Conservation (phyloP, 2,888 invertebrate genomes). For the Linnaemya tessellans region DNA sequence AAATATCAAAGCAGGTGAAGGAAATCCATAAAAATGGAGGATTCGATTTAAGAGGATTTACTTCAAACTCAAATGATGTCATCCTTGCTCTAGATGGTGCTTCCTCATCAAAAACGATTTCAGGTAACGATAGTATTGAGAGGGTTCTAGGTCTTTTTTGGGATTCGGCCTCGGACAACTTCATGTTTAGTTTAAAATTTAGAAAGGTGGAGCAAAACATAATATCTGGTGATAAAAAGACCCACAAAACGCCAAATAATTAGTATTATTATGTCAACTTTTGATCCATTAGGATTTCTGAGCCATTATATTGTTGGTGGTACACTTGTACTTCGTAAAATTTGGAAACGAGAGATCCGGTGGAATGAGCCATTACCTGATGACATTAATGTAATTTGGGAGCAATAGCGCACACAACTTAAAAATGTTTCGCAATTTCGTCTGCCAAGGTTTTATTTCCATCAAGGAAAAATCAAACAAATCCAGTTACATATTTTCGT, state of each 20-base stretch:
- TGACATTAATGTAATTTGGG: constrained; percentile 10
- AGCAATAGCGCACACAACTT: constrained; percentile 33
- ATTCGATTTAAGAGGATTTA: constrained; percentile 52
- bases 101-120: background rate
- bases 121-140: background rate
- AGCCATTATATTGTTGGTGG: constrained; percentile 35
- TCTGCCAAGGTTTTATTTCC: constrained; percentile 44
- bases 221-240: constrained; percentile 6
- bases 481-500: background rate
- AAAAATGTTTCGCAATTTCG: background rate
- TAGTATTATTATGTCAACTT: constrained; percentile 48
- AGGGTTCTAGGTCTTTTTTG: constrained; percentile 39
- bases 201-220: constrained; percentile 13
- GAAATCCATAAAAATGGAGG: constrained; percentile 52
- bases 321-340: constrained; percentile 52
- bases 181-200: constrained; percentile 40
- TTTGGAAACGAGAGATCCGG: constrained; percentile 32
- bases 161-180: constrained; percentile 31
- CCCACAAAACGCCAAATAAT: constrained; percentile 56
- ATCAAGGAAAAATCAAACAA: background rate
- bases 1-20: constrained; percentile 39
- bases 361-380: constrained; percentile 56
- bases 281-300: constrained; percentile 56
- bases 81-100: constrained; percentile 15
- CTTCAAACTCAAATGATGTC: constrained; percentile 51